Base-by-base conservation (phyloP, 37 sponge, comb jelly and placozoan species). In the Hexactinellida sp. region DNA sequence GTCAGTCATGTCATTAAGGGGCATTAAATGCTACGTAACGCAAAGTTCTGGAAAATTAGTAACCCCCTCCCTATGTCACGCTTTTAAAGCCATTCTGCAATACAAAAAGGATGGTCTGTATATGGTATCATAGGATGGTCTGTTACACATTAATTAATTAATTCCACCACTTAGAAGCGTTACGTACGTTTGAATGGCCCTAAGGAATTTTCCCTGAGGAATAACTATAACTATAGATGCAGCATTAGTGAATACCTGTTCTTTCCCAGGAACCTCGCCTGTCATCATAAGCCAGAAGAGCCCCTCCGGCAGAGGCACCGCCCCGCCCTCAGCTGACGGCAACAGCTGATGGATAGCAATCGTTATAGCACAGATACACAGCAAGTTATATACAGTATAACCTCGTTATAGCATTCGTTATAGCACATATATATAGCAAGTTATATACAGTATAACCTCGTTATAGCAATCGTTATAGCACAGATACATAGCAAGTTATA, bases 291-390 rank as follows among this genome's bases (percentile, higher is more conserved):
- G 90, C 89, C 92, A 93, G 90, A 98, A 98, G 38, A 98, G 87
- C 0, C 99, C 99, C 87, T 98, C 99, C 1, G 99, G 99, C 30
- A 98, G 89, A 24, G 99, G 99, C 84, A 94, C 95, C 83, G 55
- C 92, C 23, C 96, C 96, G 0, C 93, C 99, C 24, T 54, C 85
- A 1, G 96, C 99, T 41, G 89, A 90, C 83, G 99, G 99, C 63
- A 98, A 85, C 30, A 94, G 89, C 92, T 91, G 47, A n/a, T 83
- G 1, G n/a, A n/a, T n/a, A n/a, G n/a, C n/a, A n/a, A 38, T 23
- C 24, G 1, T 0, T 23, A 28, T 41, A 30, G 36, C 83, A 54
- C 0, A 25, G 25, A 0, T 37, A 30, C 0, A 82, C n/a, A n/a
- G n/a, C n/a, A n/a, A n/a, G n/a, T n/a, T n/a, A n/a, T n/a, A n/a